Evolutionary conservation across 2,888 invertebrate genomes (phyloP).

Genomic region (Tetropium fuscum): DNA sequence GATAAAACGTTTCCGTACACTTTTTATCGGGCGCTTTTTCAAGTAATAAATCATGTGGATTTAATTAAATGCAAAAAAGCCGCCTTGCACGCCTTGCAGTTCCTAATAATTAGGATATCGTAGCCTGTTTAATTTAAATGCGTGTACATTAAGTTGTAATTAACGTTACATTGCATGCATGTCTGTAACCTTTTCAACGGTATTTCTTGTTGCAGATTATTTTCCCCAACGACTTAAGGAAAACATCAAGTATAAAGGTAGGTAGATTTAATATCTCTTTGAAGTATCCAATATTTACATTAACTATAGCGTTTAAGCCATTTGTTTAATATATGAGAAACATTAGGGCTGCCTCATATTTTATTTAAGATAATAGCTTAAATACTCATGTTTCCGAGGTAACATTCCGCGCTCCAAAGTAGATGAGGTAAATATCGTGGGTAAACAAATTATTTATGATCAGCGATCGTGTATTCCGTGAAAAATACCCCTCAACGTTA

Average conservation of each 20-base stretch:
- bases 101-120: conserved; percentile 14
- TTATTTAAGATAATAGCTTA: conserved; percentile 11
- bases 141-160: conserved; percentile 14
- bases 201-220: conserved; percentile 18
- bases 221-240: conserved; percentile 9
- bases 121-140: conserved; percentile 26
- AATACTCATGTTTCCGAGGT: not conserved
- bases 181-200: not conserved
- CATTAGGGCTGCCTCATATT: conserved; percentile 10
- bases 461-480: too few relatives aligned
- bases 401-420: not conserved
- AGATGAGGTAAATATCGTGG: too few relatives aligned
- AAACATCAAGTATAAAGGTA: conserved; percentile 8
- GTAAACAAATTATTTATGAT: too few relatives aligned
- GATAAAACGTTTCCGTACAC: conserved; percentile 37
- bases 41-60: conserved; percentile 35
- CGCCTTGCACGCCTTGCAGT: conserved; percentile 30
- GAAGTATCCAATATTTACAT: conserved; percentile 3
- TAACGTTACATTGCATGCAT: conserved; percentile 15
- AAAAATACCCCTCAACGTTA: too few relatives aligned
- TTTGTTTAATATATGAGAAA: conserved; percentile 1
- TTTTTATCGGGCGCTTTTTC: conserved; percentile 15
- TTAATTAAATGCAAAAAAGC: conserved; percentile 41
- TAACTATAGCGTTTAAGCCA: not conserved
- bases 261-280: not conserved